Evolutionary conservation across 2,888 invertebrate species (phyloP).

Genomic region (Camponotus fellah): DNA sequence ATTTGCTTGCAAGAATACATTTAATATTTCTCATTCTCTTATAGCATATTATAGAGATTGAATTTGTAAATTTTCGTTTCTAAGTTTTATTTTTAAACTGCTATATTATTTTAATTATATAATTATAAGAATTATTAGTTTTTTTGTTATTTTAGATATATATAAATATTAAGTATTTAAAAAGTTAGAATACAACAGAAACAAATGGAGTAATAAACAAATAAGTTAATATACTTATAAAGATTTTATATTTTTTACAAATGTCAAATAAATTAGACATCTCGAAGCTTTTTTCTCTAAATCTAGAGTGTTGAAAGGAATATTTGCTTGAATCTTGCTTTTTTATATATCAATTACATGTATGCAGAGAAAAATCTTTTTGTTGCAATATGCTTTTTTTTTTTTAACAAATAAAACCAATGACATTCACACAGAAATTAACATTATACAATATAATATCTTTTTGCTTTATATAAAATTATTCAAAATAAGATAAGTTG

Average conservation of each 20-base stretch:
- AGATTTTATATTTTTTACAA: neutral
- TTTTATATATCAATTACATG: neutral
- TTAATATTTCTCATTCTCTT: neutral
- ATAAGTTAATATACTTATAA: neutral
- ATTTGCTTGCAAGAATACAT: neutral
- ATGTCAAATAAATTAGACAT: neutral
- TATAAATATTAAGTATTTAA: neutral
- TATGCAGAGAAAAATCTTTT: neutral
- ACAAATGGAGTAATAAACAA: neutral
- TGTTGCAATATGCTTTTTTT: neutral
- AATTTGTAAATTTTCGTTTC: neutral
- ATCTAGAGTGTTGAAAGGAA: neutral
- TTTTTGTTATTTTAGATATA: neutral
- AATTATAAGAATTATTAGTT: neutral
- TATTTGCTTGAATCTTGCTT: neutral
- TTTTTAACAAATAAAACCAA: neutral
- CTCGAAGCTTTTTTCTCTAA: neutral
- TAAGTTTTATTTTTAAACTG: neutral
- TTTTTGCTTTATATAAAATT: neutral
- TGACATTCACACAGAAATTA: neutral
- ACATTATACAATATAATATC: neutral
- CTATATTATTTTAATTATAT: neutral
- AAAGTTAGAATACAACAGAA: neutral
- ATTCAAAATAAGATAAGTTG: neutral
- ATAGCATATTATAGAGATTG: neutral